These are phyloP conservation scores for Trichopoda pennipes DNA, from an alignment of 2,888 invertebrate species.

Conservation along the genomic window DNA sequence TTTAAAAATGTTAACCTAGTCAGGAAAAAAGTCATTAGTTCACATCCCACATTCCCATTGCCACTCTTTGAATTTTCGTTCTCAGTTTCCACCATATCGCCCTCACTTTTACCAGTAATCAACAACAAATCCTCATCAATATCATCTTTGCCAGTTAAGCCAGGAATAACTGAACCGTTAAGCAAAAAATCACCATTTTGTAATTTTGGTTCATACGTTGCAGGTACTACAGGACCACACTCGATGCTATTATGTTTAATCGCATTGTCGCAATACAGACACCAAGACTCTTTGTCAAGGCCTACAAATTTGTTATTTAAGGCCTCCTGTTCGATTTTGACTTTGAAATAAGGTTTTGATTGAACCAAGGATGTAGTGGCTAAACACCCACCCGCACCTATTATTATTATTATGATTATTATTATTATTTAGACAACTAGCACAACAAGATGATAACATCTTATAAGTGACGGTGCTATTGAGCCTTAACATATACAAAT, in stretches of 20 bases:
- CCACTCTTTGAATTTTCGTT: slow-evolving; percentile 22
- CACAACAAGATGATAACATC: too few species aligned
- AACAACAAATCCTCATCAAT: slow-evolving; percentile 78
- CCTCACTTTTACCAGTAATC: slow-evolving; percentile 76
- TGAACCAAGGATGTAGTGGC: slow-evolving; percentile 97
- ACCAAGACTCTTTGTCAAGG: slow-evolving; percentile 95
- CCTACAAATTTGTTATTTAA: slow-evolving; percentile 94
- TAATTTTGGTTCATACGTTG: slow-evolving; percentile 68
- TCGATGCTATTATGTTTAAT: slow-evolving; percentile 92
- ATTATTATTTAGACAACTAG: too few species aligned
- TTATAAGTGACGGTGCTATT: too few species aligned
- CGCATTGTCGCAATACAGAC: slow-evolving; percentile 93
- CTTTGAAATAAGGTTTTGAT: slow-evolving; percentile 99
- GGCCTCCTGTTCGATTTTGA: slow-evolving; percentile 97
- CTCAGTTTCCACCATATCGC: slow-evolving; percentile 48
- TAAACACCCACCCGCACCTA: slow-evolving; percentile 95
- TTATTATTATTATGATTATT: too few species aligned
- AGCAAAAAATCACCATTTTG: slow-evolving; percentile 69
- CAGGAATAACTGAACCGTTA: slow-evolving; percentile 74
- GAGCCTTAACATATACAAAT: too few species aligned
- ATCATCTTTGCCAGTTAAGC: slow-evolving; percentile 79
- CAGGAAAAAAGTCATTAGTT: slow-evolving; percentile 82
- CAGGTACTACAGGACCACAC: slow-evolving; percentile 79
- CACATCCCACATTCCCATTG: slow-evolving; percentile 48
- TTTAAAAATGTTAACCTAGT: slow-evolving; percentile 93